Evolutionary conservation across 2,888 invertebrate genomes (phyloP).

Genomic region (Epinotia bilunana): DNA sequence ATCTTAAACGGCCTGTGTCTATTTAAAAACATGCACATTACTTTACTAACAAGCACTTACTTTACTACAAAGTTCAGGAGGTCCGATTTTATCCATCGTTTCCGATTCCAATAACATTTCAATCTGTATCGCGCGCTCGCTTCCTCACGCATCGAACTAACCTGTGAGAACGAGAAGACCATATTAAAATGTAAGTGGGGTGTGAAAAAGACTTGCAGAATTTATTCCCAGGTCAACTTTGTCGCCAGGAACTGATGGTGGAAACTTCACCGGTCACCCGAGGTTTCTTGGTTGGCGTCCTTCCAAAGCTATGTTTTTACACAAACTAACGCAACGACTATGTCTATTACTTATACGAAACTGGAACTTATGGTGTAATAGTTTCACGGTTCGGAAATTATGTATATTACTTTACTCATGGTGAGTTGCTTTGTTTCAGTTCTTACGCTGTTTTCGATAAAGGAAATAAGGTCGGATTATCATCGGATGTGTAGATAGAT

Average conservation of each 20-base stretch:
- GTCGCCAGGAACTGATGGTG: slow-evolving; percentile 51
- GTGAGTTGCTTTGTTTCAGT: background rate
- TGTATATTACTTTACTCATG: slow-evolving; percentile 15
- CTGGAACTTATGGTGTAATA: slow-evolving; percentile 51
- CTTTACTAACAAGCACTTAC: slow-evolving; percentile 42
- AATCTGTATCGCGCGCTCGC: background rate
- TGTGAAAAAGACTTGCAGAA: background rate
- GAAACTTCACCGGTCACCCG: slow-evolving; percentile 50
- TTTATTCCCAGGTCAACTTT: slow-evolving; percentile 47
- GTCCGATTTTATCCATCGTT: background rate
- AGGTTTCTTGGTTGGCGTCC: slow-evolving; percentile 54
- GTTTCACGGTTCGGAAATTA: slow-evolving; percentile 17
- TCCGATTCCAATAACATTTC: background rate
- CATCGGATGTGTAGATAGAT: too few species aligned
- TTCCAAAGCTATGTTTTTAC: slow-evolving; percentile 64
- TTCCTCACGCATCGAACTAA: background rate
- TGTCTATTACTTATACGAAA: slow-evolving; percentile 57
- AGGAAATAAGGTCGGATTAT: background rate
- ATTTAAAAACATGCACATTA: slow-evolving; percentile 33
- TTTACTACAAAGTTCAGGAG: slow-evolving; percentile 41
- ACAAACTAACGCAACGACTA: slow-evolving; percentile 56
- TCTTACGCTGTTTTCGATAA: background rate
- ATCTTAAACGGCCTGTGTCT: slow-evolving; percentile 1
- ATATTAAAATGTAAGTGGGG: background rate
- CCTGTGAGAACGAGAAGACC: background rate